Base-by-base conservation (phyloP, 2,888 invertebrate genomes). In the Eustalomyia histrio region DNA sequence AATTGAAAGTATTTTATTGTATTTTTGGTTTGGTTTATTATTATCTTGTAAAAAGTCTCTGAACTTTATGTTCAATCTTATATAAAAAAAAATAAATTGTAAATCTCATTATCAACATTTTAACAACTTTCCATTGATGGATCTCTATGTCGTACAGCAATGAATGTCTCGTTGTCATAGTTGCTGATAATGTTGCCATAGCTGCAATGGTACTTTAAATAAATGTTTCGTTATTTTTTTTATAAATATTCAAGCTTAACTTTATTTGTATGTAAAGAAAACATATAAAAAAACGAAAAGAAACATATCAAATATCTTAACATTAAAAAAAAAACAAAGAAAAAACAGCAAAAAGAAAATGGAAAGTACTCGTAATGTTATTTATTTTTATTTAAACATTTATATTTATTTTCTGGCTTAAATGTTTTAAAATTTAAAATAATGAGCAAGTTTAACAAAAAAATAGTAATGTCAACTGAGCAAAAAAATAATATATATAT, bases 51-150 rank as follows among this genome's bases (percentile, higher is more conserved):
- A 57, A 69, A 71, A 43, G 72, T 78, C 78, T 76, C 21, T 61
- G 72, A 78, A 72, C 65, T 72, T 78, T 8, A 16, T 14, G 2
- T 33, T 9, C 12, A 67, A 39, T 55, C 60, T 24, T 60, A 12
- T 39, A 39, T 39, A 39, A 9, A 39, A 79, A 39, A 9, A 39
- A 79, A 72, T 72, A 78, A 78, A 78, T 78, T 67, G 78, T 63
- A 50, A 67, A 79, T 79, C 78, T 73, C 78, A 79, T 79, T 79
- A 79, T 72, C 78, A 67, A 79, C 78, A 73, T 79, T 79, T 72
- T 73, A 73, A 79, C 72, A 79, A 79, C 72, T 73, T 79, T 79
- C 78, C 78, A 79, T 73, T 79, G 78, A 73, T 79, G 78, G 78
- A 79, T 79, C 67, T 78, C 9, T 67, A 61, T 47, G 53, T 52